These are phyloP conservation scores for Pyrgilauda ruficollis DNA, from an alignment of 2,113 vertebrate species.

Conservation along the genomic window DNA sequence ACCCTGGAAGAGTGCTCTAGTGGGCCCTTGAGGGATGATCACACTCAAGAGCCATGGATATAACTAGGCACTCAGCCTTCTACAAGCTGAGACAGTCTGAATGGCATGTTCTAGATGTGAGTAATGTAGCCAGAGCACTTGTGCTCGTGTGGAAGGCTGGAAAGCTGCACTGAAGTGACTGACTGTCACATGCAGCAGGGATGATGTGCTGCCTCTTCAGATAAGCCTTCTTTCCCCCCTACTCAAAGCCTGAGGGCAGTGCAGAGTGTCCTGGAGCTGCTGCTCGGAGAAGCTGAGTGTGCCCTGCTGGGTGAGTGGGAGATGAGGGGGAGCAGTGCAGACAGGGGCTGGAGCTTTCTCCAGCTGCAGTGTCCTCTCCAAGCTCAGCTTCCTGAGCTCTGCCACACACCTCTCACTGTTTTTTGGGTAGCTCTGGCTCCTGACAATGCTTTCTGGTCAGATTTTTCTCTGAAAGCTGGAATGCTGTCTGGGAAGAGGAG, in stretches of 20 bases:
- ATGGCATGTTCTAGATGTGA: background rate
- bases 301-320: background rate
- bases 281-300: background rate
- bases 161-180: background rate
- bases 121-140: background rate
- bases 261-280: background rate
- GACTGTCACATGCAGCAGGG: background rate
- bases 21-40: background rate
- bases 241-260: background rate
- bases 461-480: background rate
- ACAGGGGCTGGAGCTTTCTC: background rate
- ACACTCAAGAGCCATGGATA: background rate
- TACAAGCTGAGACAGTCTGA: background rate
- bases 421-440: background rate
- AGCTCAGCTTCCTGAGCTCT: background rate
- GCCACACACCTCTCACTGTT: background rate
- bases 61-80: background rate
- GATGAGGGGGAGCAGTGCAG: background rate
- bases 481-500: background rate
- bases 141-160: background rate
- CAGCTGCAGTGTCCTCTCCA: accelerated
- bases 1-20: background rate
- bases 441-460: background rate
- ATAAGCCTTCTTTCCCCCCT: background rate
- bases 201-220: background rate